These are phyloP conservation scores for Aelia acuminata DNA, from an alignment of 2,888 invertebrate genomes.

Conservation along the genomic window DNA sequence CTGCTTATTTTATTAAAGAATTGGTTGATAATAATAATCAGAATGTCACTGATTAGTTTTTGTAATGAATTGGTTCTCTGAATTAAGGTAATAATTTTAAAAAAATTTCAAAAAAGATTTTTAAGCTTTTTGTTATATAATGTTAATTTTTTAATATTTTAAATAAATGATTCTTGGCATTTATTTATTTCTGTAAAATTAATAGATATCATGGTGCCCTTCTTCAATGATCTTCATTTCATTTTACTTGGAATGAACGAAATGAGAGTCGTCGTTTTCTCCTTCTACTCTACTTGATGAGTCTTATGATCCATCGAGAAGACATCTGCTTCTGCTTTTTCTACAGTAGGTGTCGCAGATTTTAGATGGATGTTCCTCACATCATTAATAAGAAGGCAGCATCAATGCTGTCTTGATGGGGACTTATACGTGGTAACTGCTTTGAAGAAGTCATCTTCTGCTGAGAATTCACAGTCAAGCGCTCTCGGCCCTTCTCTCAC, in stretches of 20 bases:
- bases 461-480: not conserved
- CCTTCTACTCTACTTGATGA: conserved; percentile 23
- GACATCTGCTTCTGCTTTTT: conserved; percentile 1
- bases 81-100: no score
- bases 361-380: not conserved
- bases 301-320: conserved; percentile 2
- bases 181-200: conserved; percentile 46
- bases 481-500: not conserved
- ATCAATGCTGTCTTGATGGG: not conserved
- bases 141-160: not conserved
- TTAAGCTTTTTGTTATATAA: not conserved
- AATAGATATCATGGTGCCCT: conserved; percentile 16
- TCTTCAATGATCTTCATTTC: conserved; percentile 35
- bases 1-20: not conserved
- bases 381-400: conserved; percentile 17
- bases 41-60: not conserved
- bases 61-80: not conserved
- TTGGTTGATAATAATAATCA: no score
- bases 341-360: conserved; percentile 9
- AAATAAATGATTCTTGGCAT: conserved; percentile 30
- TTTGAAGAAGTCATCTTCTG: conserved; percentile 25
- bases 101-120: no score
- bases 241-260: conserved; percentile 25
- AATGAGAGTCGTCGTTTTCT: not conserved
- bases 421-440: not conserved